Conservation (phyloP, 1,140 invertebrate species). For the Pararge aegeria region DNA sequence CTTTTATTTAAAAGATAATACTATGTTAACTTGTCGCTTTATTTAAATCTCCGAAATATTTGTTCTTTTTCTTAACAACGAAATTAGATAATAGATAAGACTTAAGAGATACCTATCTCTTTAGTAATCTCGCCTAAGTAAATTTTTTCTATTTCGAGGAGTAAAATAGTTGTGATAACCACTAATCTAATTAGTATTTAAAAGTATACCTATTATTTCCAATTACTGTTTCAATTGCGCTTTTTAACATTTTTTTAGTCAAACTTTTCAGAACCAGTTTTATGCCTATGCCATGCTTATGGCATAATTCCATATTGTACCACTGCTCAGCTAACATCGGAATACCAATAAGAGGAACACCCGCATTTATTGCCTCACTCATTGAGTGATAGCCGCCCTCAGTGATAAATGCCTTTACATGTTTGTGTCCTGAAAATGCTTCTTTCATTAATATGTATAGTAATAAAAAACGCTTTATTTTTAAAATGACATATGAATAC, state of each 20-base stretch:
- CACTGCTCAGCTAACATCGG: constrained; percentile 3
- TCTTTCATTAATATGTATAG: too few relatives aligned
- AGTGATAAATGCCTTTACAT: constrained; percentile 20
- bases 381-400: constrained; percentile 23
- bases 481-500: neutral
- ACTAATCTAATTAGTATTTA: too few relatives aligned
- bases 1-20: too few relatives aligned
- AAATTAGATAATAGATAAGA: too few relatives aligned
- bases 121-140: too few relatives aligned
- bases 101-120: too few relatives aligned
- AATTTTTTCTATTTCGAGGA: too few relatives aligned
- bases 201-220: neutral
- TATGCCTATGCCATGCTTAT: neutral
- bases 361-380: constrained; percentile 24
- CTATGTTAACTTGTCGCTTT: too few relatives aligned
- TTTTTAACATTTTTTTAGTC: neutral
- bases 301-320: neutral
- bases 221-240: neutral
- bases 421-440: constrained; percentile 23
- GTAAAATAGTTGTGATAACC: too few relatives aligned
- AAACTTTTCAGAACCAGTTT: neutral
- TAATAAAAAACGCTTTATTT: too few relatives aligned
- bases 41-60: too few relatives aligned
- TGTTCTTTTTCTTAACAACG: too few relatives aligned
- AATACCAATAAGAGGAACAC: constrained; percentile 16